Conservation (phyloP, 2,888 invertebrate species). For the Corythucha ciliata region DNA sequence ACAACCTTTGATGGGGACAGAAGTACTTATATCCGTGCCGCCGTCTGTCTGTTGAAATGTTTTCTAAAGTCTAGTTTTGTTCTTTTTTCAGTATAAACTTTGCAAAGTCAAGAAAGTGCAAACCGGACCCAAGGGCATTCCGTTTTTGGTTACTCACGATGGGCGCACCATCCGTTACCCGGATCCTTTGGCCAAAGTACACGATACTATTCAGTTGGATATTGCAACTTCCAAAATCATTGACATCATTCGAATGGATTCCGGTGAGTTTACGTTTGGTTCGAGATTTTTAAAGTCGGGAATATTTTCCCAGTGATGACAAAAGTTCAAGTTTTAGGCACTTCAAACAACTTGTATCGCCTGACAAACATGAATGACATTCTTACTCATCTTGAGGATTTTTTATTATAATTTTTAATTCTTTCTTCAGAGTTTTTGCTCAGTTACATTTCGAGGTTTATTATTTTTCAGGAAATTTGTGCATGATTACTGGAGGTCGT, state of each 20-base stretch:
- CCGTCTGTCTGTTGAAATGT: too few species aligned
- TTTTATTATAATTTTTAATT: neutral
- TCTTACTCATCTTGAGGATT: conserved; percentile 8
- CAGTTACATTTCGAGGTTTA: neutral
- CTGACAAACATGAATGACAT: conserved; percentile 6
- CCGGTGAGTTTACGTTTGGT: conserved; percentile 49
- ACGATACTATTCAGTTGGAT: conserved; percentile 93
- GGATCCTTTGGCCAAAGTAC: conserved; percentile 91
- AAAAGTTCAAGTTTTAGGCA: neutral
- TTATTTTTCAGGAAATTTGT: conserved; percentile 70
- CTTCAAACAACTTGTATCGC: too few species aligned
- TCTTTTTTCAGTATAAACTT: conserved; percentile 75
- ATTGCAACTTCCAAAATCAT: conserved; percentile 88
- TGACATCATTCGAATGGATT: conserved; percentile 97
- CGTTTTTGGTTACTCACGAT: conserved; percentile 91
- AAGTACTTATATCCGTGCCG: too few species aligned
- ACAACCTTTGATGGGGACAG: too few species aligned
- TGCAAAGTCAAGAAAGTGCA: conserved; percentile 87
- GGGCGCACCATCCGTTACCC: conserved; percentile 98
- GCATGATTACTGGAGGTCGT: conserved; percentile 99
- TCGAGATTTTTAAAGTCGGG: neutral
- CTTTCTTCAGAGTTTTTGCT: neutral
- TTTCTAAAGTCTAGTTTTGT: conserved; percentile 1
- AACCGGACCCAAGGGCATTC: conserved; percentile 90
- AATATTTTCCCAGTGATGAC: neutral